These are phyloP conservation scores for Thereva nobilitata DNA, from an alignment of 2,888 invertebrate species.

Conservation along the genomic window DNA sequence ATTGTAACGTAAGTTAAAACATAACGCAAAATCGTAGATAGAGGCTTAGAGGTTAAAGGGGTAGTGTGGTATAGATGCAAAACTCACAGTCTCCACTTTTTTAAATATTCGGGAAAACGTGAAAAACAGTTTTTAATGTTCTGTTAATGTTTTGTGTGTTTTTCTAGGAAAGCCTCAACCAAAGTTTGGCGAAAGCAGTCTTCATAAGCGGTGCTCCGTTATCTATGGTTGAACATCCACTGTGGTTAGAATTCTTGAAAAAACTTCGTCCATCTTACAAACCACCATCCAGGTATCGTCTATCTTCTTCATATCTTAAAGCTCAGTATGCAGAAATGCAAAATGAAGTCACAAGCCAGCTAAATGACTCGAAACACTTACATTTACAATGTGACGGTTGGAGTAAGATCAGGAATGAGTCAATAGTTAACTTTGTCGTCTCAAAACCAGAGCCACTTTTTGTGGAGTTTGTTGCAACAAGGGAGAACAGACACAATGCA, in stretches of 20 bases:
- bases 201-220: constrained; percentile 4
- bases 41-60: no score
- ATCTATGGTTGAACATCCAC: constrained; percentile 4
- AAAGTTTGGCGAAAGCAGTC: constrained; percentile 5
- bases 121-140: not conserved
- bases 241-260: constrained; percentile 3
- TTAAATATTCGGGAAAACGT: no score
- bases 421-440: constrained; percentile 1
- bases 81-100: no score
- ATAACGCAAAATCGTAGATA: no score
- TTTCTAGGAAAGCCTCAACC: constrained; percentile 3
- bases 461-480: constrained; percentile 5
- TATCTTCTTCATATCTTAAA: constrained; percentile 2
- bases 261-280: constrained; percentile 5
- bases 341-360: constrained; percentile 5
- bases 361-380: not conserved
- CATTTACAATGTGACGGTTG: constrained; percentile 7
- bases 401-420: constrained; percentile 3
- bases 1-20: no score
- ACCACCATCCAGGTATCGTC: constrained; percentile 1
- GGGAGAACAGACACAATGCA: constrained; percentile 4
- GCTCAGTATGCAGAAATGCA: constrained; percentile 7
- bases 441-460: constrained; percentile 7
- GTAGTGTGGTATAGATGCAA: no score
- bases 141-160: not conserved